Base-by-base conservation (phyloP, 2,113 vertebrate species). In the Pheucticus melanocephalus region DNA sequence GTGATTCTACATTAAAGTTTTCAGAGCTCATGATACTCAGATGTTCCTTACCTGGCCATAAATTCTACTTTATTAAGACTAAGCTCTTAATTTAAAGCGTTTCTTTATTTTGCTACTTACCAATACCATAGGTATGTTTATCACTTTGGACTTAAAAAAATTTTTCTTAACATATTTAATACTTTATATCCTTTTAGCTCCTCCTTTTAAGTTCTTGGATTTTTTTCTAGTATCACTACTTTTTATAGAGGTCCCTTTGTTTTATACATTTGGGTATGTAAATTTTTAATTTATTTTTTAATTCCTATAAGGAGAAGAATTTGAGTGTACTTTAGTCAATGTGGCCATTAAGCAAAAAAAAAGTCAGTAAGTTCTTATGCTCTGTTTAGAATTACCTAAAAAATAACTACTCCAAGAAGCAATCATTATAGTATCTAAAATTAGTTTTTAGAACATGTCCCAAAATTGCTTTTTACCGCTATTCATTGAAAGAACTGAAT, bases 341-440 rank as follows among this genome's bases (percentile, higher is more conserved):
- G 83, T 50, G 21, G 4, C 8, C 42, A 30, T 47, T 73, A 16
- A 35, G 35, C 35, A 86, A 27, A 33, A 78, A 75, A 91, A 82
- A 66, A 33, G 24, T 77, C 59, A 77, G 18, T 50, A 75, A 63
- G 9, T 75, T 78, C 47, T 75, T 78, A 9, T n/a, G 21, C 3
- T 87, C 17, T 81, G 4, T 40, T 89, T 48, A 33, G 16, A 86
- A 78, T 89, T 47, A 50, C 11, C 19, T 42, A 73, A 84, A 89
- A 73, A 75, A 71, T 31, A 39, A 4, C 42, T 71, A 4, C 10
- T 91, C 6, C 21, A 89, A 89, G 15, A 81, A 3, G 24, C 39
- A 89, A 47, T 86, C 37, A 73, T 66, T 80, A 45, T 13, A 78
- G 6, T 20, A 94, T 71, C 60, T 71, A 92, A 87, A 96, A 84